These are phyloP conservation scores for Bombus sylvicola DNA, from an alignment of 1,140 invertebrate genomes.

Conservation along the genomic window DNA sequence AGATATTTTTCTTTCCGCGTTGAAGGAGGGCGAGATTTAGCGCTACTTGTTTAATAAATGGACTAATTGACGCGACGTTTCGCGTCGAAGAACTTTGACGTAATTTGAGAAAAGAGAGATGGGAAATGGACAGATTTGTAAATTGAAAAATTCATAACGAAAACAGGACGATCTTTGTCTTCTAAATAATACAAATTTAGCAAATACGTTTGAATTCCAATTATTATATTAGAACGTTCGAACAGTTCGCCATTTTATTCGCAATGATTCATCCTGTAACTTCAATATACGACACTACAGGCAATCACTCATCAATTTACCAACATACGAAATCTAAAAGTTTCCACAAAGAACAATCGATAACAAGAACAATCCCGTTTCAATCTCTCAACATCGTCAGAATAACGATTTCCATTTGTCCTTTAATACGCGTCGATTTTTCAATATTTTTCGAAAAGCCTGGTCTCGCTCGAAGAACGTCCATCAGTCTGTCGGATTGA, in stretches of 20 bases:
- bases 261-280: neutral
- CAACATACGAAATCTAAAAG: neutral
- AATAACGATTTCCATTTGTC: conserved; percentile 1
- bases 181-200: too few species aligned
- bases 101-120: neutral
- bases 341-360: conserved; percentile 1
- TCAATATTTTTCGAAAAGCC: conserved; percentile 19
- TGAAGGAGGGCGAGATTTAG: neutral
- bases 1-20: neutral
- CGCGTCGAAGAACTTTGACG: too few species aligned
- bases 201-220: neutral
- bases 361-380: conserved; percentile 12
- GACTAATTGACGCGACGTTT: conserved; percentile 5
- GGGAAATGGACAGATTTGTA: neutral
- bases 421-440: conserved; percentile 1
- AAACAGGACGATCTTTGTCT: too few species aligned
- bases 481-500: conserved; percentile 12
- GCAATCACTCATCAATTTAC: neutral
- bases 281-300: neutral
- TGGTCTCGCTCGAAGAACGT: neutral
- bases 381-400: conserved; percentile 4
- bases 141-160: too few species aligned
- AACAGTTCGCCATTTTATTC: neutral
- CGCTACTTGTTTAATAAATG: conserved; percentile 19
- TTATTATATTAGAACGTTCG: neutral